These are phyloP conservation scores for Entosphenus tridentatus DNA, from an alignment of 2,113 vertebrate genomes.

Conservation along the genomic window DNA sequence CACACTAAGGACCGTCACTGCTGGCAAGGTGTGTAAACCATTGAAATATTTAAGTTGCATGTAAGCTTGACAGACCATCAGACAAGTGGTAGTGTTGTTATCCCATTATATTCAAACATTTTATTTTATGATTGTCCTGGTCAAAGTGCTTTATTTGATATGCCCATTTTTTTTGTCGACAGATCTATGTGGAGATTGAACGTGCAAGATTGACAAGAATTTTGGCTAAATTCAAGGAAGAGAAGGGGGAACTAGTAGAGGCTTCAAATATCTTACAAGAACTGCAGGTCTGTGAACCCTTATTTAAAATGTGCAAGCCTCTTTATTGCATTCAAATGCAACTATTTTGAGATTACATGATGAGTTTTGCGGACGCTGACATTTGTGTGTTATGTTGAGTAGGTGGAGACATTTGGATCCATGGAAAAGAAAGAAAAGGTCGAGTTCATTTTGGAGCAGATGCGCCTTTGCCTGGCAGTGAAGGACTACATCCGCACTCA, in stretches of 20 bases:
- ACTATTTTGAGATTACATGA: too few species aligned
- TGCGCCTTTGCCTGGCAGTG: conserved; percentile 88
- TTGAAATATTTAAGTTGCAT: background rate
- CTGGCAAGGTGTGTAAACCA: conserved; percentile 54
- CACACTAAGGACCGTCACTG: conserved; percentile 78
- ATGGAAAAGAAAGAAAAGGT: conserved; percentile 98
- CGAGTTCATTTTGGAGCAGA: conserved; percentile 94
- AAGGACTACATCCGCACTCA: conserved; percentile 96
- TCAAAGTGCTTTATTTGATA: background rate
- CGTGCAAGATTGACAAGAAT: conserved; percentile 79
- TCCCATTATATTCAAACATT: background rate
- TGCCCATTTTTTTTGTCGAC: conserved; percentile 11
- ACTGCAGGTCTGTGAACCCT: conserved; percentile 39
- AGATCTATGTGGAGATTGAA: conserved; percentile 98
- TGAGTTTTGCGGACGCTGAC: too few species aligned
- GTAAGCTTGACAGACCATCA: background rate
- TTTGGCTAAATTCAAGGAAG: conserved; percentile 68
- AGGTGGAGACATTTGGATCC: conserved; percentile 96
- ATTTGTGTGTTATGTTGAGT: conserved; percentile 8
- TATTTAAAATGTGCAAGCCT: too few species aligned
- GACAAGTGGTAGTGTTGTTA: background rate
- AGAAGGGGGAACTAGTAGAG: conserved; percentile 73
- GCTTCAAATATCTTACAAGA: conserved; percentile 82
- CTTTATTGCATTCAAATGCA: too few species aligned
- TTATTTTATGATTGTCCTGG: background rate